Conservation (phyloP, 2,888 invertebrate genomes). For the Empis livida region DNA sequence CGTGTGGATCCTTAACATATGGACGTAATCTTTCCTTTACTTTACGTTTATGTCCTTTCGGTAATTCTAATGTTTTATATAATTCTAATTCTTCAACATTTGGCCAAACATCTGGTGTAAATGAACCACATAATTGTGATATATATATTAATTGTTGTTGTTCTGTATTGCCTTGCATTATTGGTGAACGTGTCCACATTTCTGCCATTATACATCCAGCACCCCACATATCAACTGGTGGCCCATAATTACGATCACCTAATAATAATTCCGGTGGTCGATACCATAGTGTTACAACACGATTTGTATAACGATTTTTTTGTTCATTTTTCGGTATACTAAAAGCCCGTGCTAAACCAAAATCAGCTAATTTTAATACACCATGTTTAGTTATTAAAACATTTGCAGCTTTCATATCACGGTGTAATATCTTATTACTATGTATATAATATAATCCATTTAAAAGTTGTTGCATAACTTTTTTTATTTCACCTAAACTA, state of each 20-base stretch:
- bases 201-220: constrained; percentile 99
- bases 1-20: constrained; percentile 83
- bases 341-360: constrained; percentile 90
- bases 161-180: constrained; percentile 94
- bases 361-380: constrained; percentile 89
- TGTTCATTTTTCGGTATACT: constrained; percentile 76
- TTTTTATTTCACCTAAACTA: constrained; percentile 91
- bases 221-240: constrained; percentile 93
- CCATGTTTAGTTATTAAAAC: constrained; percentile 93
- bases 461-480: constrained; percentile 74
- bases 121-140: constrained; percentile 91
- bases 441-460: constrained; percentile 93
- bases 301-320: constrained; percentile 87
- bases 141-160: constrained; percentile 92
- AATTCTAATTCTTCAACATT: constrained; percentile 81
- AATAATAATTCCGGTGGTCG: constrained; percentile 44
- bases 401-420: constrained; percentile 99
- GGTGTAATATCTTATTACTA: constrained; percentile 77
- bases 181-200: constrained; percentile 94
- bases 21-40: constrained; percentile 74
- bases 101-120: constrained; percentile 85
- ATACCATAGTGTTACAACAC: constrained; percentile 97
- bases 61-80: constrained; percentile 76
- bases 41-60: constrained; percentile 74
- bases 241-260: constrained; percentile 88